phyloP scores from a whole-genome alignment of 2,113 vertebrate genomes.

The Artemisiospiza belli region DNA sequence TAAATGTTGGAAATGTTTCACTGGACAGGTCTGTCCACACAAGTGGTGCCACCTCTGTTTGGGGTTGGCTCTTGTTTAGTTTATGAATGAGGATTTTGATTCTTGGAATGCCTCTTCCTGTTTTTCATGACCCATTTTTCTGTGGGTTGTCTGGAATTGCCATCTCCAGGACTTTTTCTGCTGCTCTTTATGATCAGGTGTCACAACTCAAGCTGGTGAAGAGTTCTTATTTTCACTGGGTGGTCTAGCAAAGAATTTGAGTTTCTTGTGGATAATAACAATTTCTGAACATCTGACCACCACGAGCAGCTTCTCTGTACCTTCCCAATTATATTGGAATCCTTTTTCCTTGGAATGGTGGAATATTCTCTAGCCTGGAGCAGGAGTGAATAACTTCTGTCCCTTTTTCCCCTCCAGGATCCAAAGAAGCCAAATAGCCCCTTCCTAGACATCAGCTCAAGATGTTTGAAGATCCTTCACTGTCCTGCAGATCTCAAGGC shows the following conservation, averaged over 20 bases:
- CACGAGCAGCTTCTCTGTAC: background rate
- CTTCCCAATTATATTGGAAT: too few species aligned
- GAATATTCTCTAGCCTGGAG: background rate
- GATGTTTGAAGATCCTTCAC: conserved; percentile 64
- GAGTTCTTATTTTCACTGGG: background rate
- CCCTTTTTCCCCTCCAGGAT: conserved; percentile 36
- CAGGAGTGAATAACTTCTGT: background rate
- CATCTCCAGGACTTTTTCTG: background rate
- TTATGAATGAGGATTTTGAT: background rate
- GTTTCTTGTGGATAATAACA: background rate
- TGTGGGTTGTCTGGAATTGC: background rate
- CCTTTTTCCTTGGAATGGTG: background rate
- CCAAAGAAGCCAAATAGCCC: conserved; percentile 76
- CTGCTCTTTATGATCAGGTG: background rate
- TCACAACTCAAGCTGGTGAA: background rate
- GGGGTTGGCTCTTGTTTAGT: background rate
- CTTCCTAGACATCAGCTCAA: conserved; percentile 59
- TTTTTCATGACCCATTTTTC: background rate
- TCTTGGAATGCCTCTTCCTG: background rate
- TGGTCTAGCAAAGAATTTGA: background rate
- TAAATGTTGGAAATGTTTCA: background rate
- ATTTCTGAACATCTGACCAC: background rate
- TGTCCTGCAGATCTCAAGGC: conserved; percentile 68
- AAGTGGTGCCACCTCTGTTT: background rate
- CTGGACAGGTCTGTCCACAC: background rate